Conservation (phyloP, 2,113 vertebrate genomes). For the Ciconia stormi region DNA sequence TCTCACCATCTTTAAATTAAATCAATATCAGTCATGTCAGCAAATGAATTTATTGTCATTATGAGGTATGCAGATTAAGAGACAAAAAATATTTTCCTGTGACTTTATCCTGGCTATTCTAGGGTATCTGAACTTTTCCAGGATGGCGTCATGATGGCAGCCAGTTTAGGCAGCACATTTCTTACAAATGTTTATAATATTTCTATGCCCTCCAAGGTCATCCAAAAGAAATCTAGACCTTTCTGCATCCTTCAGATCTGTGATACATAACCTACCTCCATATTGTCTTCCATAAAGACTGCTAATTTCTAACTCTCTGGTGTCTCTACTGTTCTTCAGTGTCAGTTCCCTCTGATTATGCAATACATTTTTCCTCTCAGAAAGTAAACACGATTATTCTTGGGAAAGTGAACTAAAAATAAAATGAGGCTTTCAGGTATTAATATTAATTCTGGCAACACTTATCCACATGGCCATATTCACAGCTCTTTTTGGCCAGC, state of each 20-base stretch:
- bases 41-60: not conserved
- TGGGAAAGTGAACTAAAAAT: not conserved
- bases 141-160: not conserved
- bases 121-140: not conserved
- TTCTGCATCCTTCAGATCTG: not conserved
- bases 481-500: not conserved
- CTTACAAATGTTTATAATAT: not conserved
- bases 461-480: not conserved
- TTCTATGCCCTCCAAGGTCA: not conserved
- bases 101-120: not conserved
- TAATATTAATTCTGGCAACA: not conserved
- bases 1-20: not conserved
- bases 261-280: not conserved
- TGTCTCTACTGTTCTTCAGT: not conserved
- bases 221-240: not conserved
- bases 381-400: not conserved
- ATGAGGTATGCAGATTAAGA: not conserved
- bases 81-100: not conserved
- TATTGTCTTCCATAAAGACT: conserved; percentile 54
- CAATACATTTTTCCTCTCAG: not conserved
- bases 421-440: not conserved
- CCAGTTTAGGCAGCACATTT: not conserved
- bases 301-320: not conserved
- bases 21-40: not conserved
- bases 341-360: not conserved